Base-by-base conservation (phyloP, 2,888 invertebrate genomes). In the Drosophila lacicola region DNA sequence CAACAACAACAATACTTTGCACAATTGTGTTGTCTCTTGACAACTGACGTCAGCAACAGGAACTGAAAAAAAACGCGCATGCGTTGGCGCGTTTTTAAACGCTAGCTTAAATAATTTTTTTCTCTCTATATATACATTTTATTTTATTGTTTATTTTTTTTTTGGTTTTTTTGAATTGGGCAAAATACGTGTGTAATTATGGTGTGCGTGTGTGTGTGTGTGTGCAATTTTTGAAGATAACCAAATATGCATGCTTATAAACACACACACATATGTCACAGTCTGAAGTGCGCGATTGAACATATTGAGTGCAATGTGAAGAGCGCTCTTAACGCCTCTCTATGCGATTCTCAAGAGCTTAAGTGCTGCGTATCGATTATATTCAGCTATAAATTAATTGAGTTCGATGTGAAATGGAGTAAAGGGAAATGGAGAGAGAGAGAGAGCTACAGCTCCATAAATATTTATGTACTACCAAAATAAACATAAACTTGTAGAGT, bases 11-110 rank as follows among this genome's bases (percentile, higher is more conserved):
- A 58, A 21, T 65, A 53, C 68, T 80, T 83, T 80, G 78, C 74
- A 81, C 70, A 82, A 68, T 70, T 76, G 60, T 72, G 57, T 68
- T 72, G 57, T 66, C 60, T 57, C 57, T 29, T 62, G 46, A 41
- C 69, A 68, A 64, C 65, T 83, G 88, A 84, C 88, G 83, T 84
- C 83, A 84, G 86, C 88, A 88, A 86, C 86, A 84, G 83, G 83
- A 84, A 84, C 83, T 84, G 69, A 85, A 57, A 42, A 58, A 10
- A 70, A 54, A 55, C 44, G 82, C 82, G 85, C 74, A 82, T 88
- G 85, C 80, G 78, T 84, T 85, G 82, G 76, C 77, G 82, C 82
- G 63, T 70, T 71, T 74, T 41, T 41, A 66, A 70, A 58, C 71
- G 77, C 71, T 29, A 36, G 45, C 51, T 49, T 37, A 46, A 14